phyloP scores from a whole-genome alignment of 1,140 invertebrate genomes.

The Drosophila grimshawi region DNA sequence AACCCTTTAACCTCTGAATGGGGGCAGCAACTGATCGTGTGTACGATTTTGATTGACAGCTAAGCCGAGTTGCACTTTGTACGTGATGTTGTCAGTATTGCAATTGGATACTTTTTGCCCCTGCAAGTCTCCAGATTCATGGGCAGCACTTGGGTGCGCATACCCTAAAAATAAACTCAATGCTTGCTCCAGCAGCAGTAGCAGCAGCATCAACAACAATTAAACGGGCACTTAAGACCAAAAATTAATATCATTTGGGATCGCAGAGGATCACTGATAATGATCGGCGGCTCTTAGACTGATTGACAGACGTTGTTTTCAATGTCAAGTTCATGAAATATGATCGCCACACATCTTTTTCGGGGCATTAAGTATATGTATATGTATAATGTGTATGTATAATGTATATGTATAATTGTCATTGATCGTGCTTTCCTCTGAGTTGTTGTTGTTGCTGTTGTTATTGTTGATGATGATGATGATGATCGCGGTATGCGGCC shows the following conservation, averaged over 20 bases:
- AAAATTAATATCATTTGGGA: slow-evolving; percentile 57
- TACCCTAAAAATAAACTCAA: slow-evolving; percentile 64
- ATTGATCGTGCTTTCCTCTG: slow-evolving; percentile 32
- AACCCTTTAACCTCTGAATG: slow-evolving; percentile 49
- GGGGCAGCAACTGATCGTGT: background rate
- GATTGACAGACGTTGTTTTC: slow-evolving; percentile 69
- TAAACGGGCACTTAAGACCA: slow-evolving; percentile 58
- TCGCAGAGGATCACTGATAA: slow-evolving; percentile 61
- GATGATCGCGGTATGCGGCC: slow-evolving; percentile 34
- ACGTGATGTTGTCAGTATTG: slow-evolving; percentile 77
- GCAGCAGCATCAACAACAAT: slow-evolving; percentile 48
- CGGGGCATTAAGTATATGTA: slow-evolving; percentile 28
- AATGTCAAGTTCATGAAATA: slow-evolving; percentile 79
- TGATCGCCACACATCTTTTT: slow-evolving; percentile 56
- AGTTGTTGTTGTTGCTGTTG: slow-evolving; percentile 13
- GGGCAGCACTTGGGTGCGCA: slow-evolving; percentile 50
- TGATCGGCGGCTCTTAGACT: slow-evolving; percentile 51
- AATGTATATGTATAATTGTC: slow-evolving; percentile 31
- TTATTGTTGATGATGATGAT: slow-evolving; percentile 20
- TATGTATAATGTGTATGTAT: background rate
- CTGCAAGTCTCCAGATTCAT: slow-evolving; percentile 24
- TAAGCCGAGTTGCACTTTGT: slow-evolving; percentile 68
- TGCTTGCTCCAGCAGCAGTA: slow-evolving; percentile 3
- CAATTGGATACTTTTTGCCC: slow-evolving; percentile 67
- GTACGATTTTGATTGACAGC: slow-evolving; percentile 70